phyloP scores from a whole-genome alignment of 2,888 invertebrate species.

The Cenopis cana region DNA sequence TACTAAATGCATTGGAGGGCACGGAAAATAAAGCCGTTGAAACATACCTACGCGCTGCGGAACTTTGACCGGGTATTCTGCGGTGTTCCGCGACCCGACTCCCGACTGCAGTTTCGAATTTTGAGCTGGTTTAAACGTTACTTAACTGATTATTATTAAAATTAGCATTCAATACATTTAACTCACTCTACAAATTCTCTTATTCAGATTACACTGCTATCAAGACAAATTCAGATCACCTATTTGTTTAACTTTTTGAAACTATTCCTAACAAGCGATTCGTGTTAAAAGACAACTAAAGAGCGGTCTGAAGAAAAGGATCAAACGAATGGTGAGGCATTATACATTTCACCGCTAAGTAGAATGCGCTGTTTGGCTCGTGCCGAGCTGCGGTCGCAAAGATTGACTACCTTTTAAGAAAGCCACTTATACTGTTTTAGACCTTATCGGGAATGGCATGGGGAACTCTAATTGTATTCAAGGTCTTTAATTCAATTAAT shows the following conservation, averaged over 20 bases:
- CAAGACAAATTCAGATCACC: no score
- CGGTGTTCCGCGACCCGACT: constrained; percentile 12
- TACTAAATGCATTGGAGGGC: constrained; percentile 48
- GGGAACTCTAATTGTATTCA: constrained; percentile 47
- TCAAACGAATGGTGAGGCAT: constrained; percentile 59
- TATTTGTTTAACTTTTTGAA: constrained; percentile 1
- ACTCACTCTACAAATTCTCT: not conserved
- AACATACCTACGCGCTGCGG: constrained; percentile 38
- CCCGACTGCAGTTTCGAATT: constrained; percentile 10
- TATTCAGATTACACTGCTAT: no score
- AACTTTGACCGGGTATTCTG: constrained; percentile 32
- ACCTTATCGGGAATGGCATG: constrained; percentile 61
- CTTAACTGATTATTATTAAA: no score
- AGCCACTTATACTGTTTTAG: constrained; percentile 55
- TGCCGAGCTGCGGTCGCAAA: constrained; percentile 60
- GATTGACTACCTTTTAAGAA: constrained; percentile 77
- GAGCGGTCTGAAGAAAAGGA: constrained; percentile 55
- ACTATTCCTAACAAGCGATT: constrained; percentile 50
- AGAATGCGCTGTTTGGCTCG: constrained; percentile 73
- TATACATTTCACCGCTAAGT: constrained; percentile 80
- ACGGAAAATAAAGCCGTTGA: constrained; percentile 44
- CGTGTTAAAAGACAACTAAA: constrained; percentile 55
- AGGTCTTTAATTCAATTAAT: constrained; percentile 52
- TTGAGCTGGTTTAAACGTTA: constrained; percentile 6
- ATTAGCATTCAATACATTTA: not conserved